phyloP scores from a whole-genome alignment of 2,888 invertebrate species.

The Cabera pusaria region DNA sequence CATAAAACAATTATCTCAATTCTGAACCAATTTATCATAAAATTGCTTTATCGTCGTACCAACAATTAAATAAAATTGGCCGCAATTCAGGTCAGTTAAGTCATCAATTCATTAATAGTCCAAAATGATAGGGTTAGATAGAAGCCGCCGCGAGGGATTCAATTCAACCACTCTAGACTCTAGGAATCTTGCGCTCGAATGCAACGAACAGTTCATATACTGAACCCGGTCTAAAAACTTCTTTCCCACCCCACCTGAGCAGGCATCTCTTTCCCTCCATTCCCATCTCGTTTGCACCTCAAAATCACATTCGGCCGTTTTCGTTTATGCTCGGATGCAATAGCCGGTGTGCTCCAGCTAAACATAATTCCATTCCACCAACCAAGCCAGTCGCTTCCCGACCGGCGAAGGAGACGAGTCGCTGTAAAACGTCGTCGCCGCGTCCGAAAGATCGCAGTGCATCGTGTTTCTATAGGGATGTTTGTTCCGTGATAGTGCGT shows the following conservation, averaged over 20 bases:
- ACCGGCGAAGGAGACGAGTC: slow-evolving; percentile 61
- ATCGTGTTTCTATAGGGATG: slow-evolving; percentile 71
- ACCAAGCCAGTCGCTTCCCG: slow-evolving; percentile 71
- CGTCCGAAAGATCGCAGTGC: slow-evolving; percentile 69
- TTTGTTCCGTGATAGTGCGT: slow-evolving; percentile 73
- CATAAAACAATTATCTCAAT: slow-evolving; percentile 55
- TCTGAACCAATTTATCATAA: slow-evolving; percentile 56
- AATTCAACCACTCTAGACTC: no score
- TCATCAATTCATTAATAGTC: slow-evolving; percentile 67
- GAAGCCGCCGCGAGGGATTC: slow-evolving; percentile 43
- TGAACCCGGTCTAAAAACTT: slow-evolving; percentile 54
- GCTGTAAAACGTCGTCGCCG: slow-evolving; percentile 54
- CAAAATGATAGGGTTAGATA: slow-evolving; percentile 55
- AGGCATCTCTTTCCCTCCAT: slow-evolving; percentile 54
- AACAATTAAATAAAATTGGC: slow-evolving; percentile 67
- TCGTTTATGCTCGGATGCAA: slow-evolving; percentile 79
- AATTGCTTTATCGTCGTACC: slow-evolving; percentile 59
- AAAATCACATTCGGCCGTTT: slow-evolving; percentile 76
- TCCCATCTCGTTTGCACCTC: slow-evolving; percentile 62
- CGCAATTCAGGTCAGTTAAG: slow-evolving; percentile 67
- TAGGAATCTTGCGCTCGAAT: slow-evolving; percentile 58
- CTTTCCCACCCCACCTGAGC: slow-evolving; percentile 68
- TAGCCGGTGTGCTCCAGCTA: slow-evolving; percentile 82
- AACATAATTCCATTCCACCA: slow-evolving; percentile 67
- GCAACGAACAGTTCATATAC: slow-evolving; percentile 68